Evolutionary conservation across 92 coral and sea anemone genomes (phyloP), one percentile per base, ranked within the genome.

Genomic region (Epizoanthus rinbou): DNA sequence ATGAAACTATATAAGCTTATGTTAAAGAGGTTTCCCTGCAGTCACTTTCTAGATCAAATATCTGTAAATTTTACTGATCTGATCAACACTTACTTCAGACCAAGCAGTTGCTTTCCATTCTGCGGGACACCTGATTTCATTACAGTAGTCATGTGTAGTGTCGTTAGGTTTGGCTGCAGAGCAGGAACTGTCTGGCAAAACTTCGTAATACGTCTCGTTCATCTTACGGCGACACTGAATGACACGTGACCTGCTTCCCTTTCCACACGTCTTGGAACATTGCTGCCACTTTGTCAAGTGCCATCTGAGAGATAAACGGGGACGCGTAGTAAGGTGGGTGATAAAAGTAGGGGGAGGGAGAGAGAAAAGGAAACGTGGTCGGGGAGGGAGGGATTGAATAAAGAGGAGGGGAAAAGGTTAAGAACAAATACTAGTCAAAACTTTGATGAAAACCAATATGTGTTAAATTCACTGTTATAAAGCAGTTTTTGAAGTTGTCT

Each of bases 251-350:
- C 85, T 93, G 76, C 56, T 66, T 22, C 95, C 95, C 31, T 75
- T 81, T 1, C 95, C 95, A 76, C 95, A 92, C 3, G 85, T 73
- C 73, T 74, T 86, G 56, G 95, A 87, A 28, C 95, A 92, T 15
- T 67, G 67, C 43, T 58, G 76, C 95, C 95, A 92, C 13, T 66
- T 33, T 17, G 95, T 81, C 13, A 89, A 74, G 25, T 79, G 88
- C 95, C 95, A 92, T 56, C 95, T 92, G 35, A n/a, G 73, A n/a
- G 60, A 25, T 24, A 1, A 18, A 69, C 19, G 14, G 45, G 2
- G 52, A 4, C 52, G 6, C 9, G 10, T 45, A 1, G 52, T 45
- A 9, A 45, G 52, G 6, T 45, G 0, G 52, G 6, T 45, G 10
- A 10, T 8, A 6, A 45, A 45, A 45, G 52, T 45, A 45, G 10